Conservation (phyloP, 1,140 invertebrate species). For the Cryptotermes secundus region DNA sequence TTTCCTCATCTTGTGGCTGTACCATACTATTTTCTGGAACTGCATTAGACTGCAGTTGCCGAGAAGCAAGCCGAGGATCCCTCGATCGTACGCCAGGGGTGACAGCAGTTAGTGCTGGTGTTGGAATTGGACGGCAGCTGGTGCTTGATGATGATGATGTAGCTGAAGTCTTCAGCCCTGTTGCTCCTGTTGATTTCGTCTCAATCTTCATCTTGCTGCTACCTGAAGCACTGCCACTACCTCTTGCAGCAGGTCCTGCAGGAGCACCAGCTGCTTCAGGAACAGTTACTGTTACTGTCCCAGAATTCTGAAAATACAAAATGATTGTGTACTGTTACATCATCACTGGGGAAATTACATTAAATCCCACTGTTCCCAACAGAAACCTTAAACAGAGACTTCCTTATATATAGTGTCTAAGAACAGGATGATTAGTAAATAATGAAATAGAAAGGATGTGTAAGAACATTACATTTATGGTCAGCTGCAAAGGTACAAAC, state of each 20-base stretch:
- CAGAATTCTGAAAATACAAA: conserved; percentile 3
- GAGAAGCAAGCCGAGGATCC: conserved; percentile 33
- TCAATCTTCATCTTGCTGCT: conserved; percentile 26
- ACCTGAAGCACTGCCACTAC: conserved; percentile 4
- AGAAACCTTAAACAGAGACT: no score
- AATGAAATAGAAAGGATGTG: no score
- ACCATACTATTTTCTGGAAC: neutral
- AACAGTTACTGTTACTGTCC: neutral
- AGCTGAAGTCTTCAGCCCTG: neutral
- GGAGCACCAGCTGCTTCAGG: neutral
- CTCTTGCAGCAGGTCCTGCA: neutral
- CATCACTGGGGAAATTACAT: no score
- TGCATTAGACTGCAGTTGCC: neutral
- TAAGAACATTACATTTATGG: no score
- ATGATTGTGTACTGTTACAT: neutral
- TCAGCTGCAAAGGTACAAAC: no score
- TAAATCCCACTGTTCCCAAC: no score
- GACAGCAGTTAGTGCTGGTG: neutral
- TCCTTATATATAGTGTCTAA: no score
- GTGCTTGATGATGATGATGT: neutral
- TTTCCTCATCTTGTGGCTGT: conserved; percentile 25
- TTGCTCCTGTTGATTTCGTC: neutral
- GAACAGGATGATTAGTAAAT: no score
- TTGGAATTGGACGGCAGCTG: neutral
- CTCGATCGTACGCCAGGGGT: conserved; percentile 22